A percentile compares a stretch with the other conserved stretches of the same genome.
phyloP scores from a whole-genome alignment of 2,113 vertebrate species.

The Poeciliopsis retropinna region DNA sequence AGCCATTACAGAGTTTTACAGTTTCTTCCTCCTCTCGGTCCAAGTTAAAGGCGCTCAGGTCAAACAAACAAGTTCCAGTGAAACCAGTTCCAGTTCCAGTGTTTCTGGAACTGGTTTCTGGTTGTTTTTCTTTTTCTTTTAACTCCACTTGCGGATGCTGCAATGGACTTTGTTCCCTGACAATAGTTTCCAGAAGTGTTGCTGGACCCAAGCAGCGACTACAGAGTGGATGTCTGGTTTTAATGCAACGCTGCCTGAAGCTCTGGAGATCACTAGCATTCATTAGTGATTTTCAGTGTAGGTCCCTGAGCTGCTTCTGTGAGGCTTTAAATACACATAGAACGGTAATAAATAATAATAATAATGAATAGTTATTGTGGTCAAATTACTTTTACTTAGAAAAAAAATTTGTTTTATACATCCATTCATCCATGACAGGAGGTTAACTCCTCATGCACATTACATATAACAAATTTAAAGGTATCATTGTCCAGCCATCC shows the following conservation, averaged over 20 bases:
- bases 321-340: not conserved
- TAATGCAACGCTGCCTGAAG: not conserved
- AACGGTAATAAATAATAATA: not conserved
- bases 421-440: too few relatives aligned
- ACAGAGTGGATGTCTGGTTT: not conserved
- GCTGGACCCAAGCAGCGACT: not conserved
- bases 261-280: not conserved
- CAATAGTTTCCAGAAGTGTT: constrained; percentile 5
- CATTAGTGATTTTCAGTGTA: not conserved
- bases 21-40: not conserved
- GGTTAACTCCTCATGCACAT: too few relatives aligned
- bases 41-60: not conserved
- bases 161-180: not conserved
- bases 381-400: not conserved
- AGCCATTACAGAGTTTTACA: too few relatives aligned
- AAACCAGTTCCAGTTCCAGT: too few relatives aligned
- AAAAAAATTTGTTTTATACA: not conserved
- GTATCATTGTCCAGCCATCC: too few relatives aligned
- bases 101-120: not conserved
- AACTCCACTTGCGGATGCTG: not conserved
- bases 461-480: too few relatives aligned
- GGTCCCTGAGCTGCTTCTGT: not conserved
- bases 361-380: not conserved
- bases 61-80: not conserved
- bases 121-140: not conserved